These are phyloP conservation scores for Drosophila bocki DNA, from an alignment of 1,140 invertebrate genomes.

Conservation along the genomic window DNA sequence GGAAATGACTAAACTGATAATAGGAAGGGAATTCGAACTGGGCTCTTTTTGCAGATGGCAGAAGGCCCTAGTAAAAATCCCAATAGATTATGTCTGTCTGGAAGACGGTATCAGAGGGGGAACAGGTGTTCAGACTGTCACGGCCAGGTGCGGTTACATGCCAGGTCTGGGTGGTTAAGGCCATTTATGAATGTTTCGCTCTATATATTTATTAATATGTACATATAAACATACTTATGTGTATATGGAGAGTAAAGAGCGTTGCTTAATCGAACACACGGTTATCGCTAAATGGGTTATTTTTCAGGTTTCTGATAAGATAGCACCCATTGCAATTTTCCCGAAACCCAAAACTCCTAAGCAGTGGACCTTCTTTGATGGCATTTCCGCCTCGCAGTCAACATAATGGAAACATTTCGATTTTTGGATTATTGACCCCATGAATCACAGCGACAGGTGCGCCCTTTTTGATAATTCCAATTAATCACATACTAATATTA, in stretches of 20 bases:
- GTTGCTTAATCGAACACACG: conserved; percentile 46
- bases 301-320: conserved; percentile 43
- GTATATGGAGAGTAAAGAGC: conserved; percentile 8
- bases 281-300: conserved; percentile 46
- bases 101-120: conserved; percentile 24
- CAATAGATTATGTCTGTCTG: conserved; percentile 17
- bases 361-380: neutral
- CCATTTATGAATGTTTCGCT: conserved; percentile 50
- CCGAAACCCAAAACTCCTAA: conserved; percentile 8
- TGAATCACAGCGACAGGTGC: conserved; percentile 30
- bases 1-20: conserved; percentile 70
- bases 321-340: conserved; percentile 30
- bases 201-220: neutral
- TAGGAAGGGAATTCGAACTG: conserved; percentile 21
- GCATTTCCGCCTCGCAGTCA: conserved; percentile 32
- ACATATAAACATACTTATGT: neutral
- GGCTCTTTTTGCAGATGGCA: neutral
- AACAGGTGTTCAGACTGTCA: conserved; percentile 57
- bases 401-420: conserved; percentile 12
- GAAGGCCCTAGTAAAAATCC: conserved; percentile 7
- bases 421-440: conserved; percentile 19
- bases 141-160: conserved; percentile 31
- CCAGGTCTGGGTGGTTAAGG: conserved; percentile 27
- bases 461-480: conserved; percentile 31
- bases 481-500: conserved; percentile 38